phyloP scores from a whole-genome alignment of 2,888 invertebrate species.

The Sicus ferrugineus region DNA sequence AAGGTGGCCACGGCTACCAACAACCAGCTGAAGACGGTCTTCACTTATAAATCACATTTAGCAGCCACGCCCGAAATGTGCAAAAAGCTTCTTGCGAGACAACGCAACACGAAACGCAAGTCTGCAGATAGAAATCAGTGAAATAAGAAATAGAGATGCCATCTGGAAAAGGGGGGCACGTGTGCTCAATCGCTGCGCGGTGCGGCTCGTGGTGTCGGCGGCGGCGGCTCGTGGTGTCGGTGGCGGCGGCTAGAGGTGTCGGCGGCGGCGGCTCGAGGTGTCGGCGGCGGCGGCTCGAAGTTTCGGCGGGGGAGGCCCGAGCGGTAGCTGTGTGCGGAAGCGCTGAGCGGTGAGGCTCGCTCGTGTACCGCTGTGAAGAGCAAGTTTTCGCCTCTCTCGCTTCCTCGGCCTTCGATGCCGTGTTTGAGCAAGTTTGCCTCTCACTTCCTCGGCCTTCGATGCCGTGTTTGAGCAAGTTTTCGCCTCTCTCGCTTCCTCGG shows the following conservation, averaged over 20 bases:
- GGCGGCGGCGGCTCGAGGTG: neutral
- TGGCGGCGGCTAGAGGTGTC: neutral
- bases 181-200: too few relatives aligned
- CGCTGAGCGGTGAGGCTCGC: too few relatives aligned
- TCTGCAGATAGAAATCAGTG: neutral
- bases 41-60: slow-evolving; percentile 24
- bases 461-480: slow-evolving; percentile 7
- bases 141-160: neutral
- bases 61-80: neutral
- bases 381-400: neutral
- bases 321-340: neutral
- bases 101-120: neutral
- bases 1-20: neutral
- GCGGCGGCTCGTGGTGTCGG: neutral
- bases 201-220: neutral
- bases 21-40: slow-evolving; percentile 12
- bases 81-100: neutral
- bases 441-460: neutral
- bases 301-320: neutral
- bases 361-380: too few relatives aligned
- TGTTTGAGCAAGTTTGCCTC: neutral
- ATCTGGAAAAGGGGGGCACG: too few relatives aligned
- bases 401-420: neutral
- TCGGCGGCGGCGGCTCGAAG: neutral
- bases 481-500: neutral